phyloP scores from a whole-genome alignment of 2,888 invertebrate genomes.

The Fragum whitleyi region DNA sequence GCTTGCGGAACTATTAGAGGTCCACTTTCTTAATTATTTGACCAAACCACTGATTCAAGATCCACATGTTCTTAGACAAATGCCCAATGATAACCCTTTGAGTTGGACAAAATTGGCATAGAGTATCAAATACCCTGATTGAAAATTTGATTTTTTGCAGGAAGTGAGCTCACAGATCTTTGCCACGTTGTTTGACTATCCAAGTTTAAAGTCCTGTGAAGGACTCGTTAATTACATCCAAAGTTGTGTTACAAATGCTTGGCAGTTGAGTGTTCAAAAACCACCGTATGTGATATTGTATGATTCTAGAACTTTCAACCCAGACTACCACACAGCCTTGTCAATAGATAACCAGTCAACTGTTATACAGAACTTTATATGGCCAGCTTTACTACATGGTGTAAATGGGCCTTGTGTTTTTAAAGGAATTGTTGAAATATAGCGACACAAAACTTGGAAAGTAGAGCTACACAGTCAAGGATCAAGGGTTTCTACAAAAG shows the following conservation, averaged over 20 bases:
- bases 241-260: slow-evolving; percentile 94
- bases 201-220: slow-evolving; percentile 92
- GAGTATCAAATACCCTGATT: no score
- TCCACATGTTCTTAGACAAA: no score
- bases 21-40: no score
- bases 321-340: slow-evolving; percentile 92
- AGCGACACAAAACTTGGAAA: neutral
- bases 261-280: slow-evolving; percentile 92
- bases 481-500: no score
- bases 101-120: no score
- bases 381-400: slow-evolving; percentile 93
- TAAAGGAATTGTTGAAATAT: slow-evolving; percentile 94
- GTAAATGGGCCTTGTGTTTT: slow-evolving; percentile 91
- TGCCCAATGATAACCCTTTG: no score
- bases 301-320: slow-evolving; percentile 88
- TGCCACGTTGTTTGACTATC: slow-evolving; percentile 96
- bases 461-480: no score
- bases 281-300: slow-evolving; percentile 86
- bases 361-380: slow-evolving; percentile 92
- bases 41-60: no score
- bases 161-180: slow-evolving; percentile 90
- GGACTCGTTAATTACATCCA: slow-evolving; percentile 92
- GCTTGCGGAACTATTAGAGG: no score
- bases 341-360: slow-evolving; percentile 91
- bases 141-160: no score